These are phyloP conservation scores for Peromyscus polionotus DNA, from an alignment of 2,113 vertebrate genomes.

Conservation along the genomic window DNA sequence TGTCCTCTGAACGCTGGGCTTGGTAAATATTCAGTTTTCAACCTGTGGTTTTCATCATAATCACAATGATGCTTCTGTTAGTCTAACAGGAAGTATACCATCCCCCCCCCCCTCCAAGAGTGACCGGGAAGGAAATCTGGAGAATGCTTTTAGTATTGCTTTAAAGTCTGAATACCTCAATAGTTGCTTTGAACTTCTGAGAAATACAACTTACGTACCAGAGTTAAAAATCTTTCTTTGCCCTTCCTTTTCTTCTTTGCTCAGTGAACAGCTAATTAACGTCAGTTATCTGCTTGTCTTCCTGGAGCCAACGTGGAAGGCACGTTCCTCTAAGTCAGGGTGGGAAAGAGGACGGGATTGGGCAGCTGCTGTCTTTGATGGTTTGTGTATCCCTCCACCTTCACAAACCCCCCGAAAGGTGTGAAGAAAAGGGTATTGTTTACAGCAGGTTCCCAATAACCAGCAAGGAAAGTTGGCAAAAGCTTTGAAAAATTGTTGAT, in stretches of 20 bases:
- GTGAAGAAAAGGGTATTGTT: conserved; percentile 59
- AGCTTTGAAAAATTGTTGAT: conserved; percentile 35
- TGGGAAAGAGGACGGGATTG: neutral
- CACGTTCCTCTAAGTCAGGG: neutral
- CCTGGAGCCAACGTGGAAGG: rapidly evolving
- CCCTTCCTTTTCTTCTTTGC: neutral
- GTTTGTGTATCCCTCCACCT: neutral
- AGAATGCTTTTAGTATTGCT: neutral
- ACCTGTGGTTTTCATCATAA: neutral
- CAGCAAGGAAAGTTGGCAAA: neutral
- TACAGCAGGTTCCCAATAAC: conserved; percentile 12
- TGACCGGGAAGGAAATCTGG: neutral
- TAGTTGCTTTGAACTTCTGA: neutral
- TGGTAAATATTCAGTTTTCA: conserved; percentile 6
- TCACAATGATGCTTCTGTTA: neutral
- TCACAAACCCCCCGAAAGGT: neutral
- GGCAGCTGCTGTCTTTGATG: neutral
- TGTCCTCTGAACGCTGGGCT: conserved; percentile 38
- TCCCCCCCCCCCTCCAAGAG: conserved; percentile 39
- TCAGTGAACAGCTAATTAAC: neutral
- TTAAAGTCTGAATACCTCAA: conserved; percentile 4
- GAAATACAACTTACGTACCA: neutral
- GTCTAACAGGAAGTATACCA: neutral
- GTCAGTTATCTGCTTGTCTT: neutral
- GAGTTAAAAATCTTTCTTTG: neutral